Percentiles rank a stretch among this genome's conserved stretches.
Conservation (phyloP, 1,140 invertebrate genomes). For the Hycleus cichorii region DNA sequence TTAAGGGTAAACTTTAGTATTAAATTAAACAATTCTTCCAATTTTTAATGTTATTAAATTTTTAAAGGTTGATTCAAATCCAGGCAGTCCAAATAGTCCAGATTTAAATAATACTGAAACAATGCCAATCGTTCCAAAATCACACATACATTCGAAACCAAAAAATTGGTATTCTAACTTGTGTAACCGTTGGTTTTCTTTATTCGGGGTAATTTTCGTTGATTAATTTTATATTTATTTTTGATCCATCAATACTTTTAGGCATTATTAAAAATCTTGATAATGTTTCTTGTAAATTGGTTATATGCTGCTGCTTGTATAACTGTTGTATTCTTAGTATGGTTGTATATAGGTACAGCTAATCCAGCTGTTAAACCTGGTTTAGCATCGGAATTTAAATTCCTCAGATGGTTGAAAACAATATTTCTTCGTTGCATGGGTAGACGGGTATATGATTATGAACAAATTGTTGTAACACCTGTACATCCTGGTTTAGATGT, state of each 20-base stretch:
- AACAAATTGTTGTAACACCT: conserved; percentile 85
- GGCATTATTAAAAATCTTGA: conserved; percentile 75
- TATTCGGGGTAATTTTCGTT: conserved; percentile 68
- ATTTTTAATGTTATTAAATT: conserved; percentile 1
- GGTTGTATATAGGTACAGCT: conserved; percentile 88
- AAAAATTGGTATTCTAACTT: conserved; percentile 90
- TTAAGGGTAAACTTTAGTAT: conserved; percentile 47
- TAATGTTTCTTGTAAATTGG: conserved; percentile 93
- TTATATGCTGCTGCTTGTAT: conserved; percentile 80
- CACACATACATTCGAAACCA: conserved; percentile 76
- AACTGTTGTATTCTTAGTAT: conserved; percentile 72
- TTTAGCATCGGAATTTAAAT: conserved; percentile 77
- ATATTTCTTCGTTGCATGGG: conserved; percentile 68
- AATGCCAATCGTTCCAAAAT: conserved; percentile 45
- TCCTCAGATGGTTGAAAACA: conserved; percentile 76
- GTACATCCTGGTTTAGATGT: conserved; percentile 74
- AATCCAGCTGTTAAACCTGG: conserved; percentile 93
- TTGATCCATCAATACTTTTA: conserved; percentile 40
- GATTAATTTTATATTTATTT: conserved; percentile 4
- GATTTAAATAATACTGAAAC: conserved; percentile 40
- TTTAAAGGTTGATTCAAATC: conserved; percentile 34
- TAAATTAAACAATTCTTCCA: no score
- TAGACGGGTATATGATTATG: conserved; percentile 69
- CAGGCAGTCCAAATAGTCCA: conserved; percentile 28
- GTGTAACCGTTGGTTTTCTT: conserved; percentile 88